Base-by-base conservation (phyloP, 2,797 vertebrate genomes). In the Phylloscopus collybita region DNA sequence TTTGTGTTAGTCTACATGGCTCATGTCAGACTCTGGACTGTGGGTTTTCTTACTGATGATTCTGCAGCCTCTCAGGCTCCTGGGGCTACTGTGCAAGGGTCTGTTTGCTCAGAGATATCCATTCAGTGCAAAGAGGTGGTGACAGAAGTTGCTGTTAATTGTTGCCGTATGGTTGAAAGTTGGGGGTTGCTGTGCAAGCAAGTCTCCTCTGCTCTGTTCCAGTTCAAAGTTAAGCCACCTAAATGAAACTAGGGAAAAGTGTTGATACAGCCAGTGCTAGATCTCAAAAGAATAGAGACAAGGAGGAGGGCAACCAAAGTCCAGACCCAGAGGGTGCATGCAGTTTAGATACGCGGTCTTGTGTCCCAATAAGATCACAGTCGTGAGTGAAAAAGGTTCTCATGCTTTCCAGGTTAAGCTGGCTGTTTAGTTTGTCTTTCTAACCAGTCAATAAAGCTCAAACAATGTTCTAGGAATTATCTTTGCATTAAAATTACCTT, bases 331-430 rank as follows among this genome's bases (percentile, higher is more conserved):
- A 64, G 26, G 14, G 29, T 9, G 1, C 45, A 26, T 38, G 19
- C 40, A 19, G 8, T 29, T 51, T 44, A 59, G 54, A 47, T 88
- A 44, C 51, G 44, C 44, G 10, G 29, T 20, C 32, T 62, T 19
- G 10, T 44, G 47, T 67, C 57, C 29, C 67, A 13, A 36, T 75
- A 38, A 64, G 60, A 71, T 66, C 60, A 53, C 27, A 34, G 53
- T 34, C 38, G 44, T 49, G 78, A 85, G 61, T 73, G 64, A 49
- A 67, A 82, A 88, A 89, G 30, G 32, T 21, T 80, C 73, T 74
- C 42, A 44, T 80, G 62, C 84, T 96, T 96, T 95, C 78, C 72
- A 93, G 94, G 88, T 89, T 93, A 92, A 91, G 11, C 17, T 93
- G 79, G 50, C 67, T 83, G 45, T 87, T 86, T 82, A 80, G 53